Evolutionary conservation across 2,113 vertebrate genomes (phyloP).

Genomic region (Ctenomys sociabilis): DNA sequence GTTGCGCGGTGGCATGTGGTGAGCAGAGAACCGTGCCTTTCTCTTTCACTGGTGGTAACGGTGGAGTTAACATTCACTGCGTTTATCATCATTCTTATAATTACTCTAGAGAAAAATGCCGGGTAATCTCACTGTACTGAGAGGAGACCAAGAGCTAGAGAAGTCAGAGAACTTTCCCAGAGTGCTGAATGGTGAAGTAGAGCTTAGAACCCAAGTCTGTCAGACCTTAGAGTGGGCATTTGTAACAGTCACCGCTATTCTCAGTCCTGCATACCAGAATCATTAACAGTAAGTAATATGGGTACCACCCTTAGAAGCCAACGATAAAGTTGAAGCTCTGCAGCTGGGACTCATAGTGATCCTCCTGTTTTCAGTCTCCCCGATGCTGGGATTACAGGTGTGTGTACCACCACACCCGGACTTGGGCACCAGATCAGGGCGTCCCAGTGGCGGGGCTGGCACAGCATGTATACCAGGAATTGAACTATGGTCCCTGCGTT

Average conservation of each 20-base stretch:
- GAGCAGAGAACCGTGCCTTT: slow-evolving; percentile 44
- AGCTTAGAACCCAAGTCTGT: not conserved
- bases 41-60: not conserved
- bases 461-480: no score
- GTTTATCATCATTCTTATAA: not conserved
- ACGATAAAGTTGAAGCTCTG: not conserved
- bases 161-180: not conserved
- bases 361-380: no score
- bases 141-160: not conserved
- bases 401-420: no score
- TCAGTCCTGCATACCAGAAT: slow-evolving; percentile 9
- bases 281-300: not conserved
- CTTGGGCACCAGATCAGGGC: no score
- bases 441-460: no score
- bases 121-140: not conserved
- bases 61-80: not conserved
- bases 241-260: not conserved
- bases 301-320: not conserved
- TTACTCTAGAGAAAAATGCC: not conserved
- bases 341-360: no score
- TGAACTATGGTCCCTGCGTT: no score
- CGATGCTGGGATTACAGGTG: no score
- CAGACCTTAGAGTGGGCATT: not conserved
- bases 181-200: not conserved
- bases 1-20: slow-evolving; percentile 92